Evolutionary conservation across 2,797 vertebrate species (phyloP).

Genomic region (Gymnocypris eckloni): DNA sequence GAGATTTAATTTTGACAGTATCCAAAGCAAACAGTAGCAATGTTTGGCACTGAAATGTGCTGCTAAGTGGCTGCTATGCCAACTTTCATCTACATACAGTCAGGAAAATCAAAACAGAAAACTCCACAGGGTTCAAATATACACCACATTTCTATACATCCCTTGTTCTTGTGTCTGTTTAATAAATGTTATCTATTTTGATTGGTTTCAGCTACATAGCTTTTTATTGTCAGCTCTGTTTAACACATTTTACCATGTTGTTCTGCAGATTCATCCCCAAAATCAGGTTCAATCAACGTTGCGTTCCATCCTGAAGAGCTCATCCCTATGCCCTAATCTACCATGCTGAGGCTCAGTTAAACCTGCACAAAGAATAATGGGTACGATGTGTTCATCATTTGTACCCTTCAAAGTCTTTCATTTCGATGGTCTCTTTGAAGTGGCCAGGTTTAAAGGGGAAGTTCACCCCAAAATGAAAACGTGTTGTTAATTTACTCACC

Average conservation of each 20-base stretch:
- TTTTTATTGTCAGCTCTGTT: slow-evolving; percentile 2
- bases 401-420: not conserved
- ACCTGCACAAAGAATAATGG: not conserved
- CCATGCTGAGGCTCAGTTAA: not conserved
- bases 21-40: slow-evolving; percentile 80
- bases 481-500: too few relatives aligned
- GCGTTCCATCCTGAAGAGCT: not conserved
- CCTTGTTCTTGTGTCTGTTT: not conserved
- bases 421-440: not conserved
- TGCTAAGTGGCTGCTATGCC: slow-evolving; percentile 66
- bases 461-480: not conserved
- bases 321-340: not conserved
- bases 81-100: slow-evolving; percentile 42
- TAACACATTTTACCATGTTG: not conserved
- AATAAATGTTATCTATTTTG: not conserved
- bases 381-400: not conserved
- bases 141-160: not conserved
- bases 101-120: not conserved
- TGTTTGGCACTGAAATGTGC: slow-evolving; percentile 73
- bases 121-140: not conserved
- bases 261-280: not conserved
- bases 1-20: slow-evolving; percentile 73
- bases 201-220: slow-evolving; percentile 3
- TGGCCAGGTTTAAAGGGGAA: not conserved
- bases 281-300: not conserved